Conservation (phyloP, 37 sponge, comb jelly and placozoan species). For the Eunapius fragilis region DNA sequence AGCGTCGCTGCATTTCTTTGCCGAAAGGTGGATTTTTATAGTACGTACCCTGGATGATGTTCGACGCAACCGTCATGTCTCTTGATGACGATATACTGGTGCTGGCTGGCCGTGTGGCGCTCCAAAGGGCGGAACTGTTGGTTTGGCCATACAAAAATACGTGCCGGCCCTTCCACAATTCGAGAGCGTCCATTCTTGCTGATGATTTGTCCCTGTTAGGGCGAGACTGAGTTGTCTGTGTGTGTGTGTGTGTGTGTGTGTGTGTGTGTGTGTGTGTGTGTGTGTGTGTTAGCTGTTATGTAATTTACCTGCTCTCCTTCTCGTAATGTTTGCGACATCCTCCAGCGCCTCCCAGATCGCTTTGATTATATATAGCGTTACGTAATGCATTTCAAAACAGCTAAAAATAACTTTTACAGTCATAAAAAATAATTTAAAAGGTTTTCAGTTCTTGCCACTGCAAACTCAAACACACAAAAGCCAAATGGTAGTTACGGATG, state of each 20-base stretch:
- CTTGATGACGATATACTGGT: slow-evolving; percentile 62
- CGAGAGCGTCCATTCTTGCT: slow-evolving; percentile 38
- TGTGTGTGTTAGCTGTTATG: not conserved
- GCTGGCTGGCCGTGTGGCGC: slow-evolving; percentile 67
- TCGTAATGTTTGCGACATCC: not conserved
- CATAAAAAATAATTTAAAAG: too few species aligned
- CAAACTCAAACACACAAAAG: not conserved
- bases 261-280: not conserved
- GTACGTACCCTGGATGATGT: slow-evolving; percentile 68
- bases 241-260: not conserved
- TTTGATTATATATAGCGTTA: too few species aligned
- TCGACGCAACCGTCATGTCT: slow-evolving; percentile 58
- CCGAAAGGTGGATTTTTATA: too few species aligned
- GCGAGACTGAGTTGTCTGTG: not conserved
- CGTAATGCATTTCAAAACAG: too few species aligned
- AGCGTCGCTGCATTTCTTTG: too few species aligned
- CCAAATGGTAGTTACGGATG: not conserved
- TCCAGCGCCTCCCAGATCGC: too few species aligned
- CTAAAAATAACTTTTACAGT: too few species aligned
- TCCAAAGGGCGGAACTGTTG: slow-evolving; percentile 36
- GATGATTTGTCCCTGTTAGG: slow-evolving; percentile 41
- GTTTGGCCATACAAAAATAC: slow-evolving; percentile 38
- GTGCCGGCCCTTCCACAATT: slow-evolving; percentile 65
- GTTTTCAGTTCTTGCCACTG: not conserved
- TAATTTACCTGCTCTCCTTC: not conserved